These are phyloP conservation scores for Aldrovandia affinis DNA, from an alignment of 2,797 vertebrate species.

Conservation along the genomic window DNA sequence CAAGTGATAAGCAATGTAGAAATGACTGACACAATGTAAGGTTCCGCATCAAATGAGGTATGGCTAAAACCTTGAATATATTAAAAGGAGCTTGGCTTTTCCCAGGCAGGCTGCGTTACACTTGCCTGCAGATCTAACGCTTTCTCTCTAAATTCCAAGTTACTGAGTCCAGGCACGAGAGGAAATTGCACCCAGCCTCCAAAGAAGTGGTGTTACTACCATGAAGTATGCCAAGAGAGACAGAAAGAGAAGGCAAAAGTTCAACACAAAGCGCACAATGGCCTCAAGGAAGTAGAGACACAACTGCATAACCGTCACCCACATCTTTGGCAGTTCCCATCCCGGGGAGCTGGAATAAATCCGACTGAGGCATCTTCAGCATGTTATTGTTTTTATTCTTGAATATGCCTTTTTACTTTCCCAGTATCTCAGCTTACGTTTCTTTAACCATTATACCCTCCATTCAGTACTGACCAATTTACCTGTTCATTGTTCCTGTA, in stretches of 20 bases:
- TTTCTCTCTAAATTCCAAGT: no score
- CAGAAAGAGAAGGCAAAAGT: slow-evolving; percentile 21
- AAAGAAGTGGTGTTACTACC: neutral
- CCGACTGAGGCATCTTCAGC: neutral
- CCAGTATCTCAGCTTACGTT: neutral
- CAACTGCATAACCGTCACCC: slow-evolving; percentile 22
- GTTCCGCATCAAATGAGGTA: no score
- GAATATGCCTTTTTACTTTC: neutral
- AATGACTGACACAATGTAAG: no score
- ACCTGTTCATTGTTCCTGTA: neutral
- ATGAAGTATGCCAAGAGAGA: neutral
- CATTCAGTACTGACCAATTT: no score
- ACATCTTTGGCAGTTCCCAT: slow-evolving; percentile 29
- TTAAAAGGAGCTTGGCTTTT: no score
- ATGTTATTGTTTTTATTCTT: neutral
- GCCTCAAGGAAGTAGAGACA: slow-evolving; percentile 7
- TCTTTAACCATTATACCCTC: no score
- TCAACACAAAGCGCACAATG: slow-evolving; percentile 16
- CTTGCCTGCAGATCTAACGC: no score
- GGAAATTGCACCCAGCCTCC: neutral
- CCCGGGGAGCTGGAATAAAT: neutral
- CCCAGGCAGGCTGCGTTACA: no score
- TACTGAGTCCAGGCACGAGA: neutral
- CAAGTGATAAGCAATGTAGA: no score
- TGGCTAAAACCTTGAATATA: no score